Evolutionary conservation across 2,888 invertebrate genomes (phyloP), one percentile per base, ranked within the genome.

Genomic region (Leucania comma): DNA sequence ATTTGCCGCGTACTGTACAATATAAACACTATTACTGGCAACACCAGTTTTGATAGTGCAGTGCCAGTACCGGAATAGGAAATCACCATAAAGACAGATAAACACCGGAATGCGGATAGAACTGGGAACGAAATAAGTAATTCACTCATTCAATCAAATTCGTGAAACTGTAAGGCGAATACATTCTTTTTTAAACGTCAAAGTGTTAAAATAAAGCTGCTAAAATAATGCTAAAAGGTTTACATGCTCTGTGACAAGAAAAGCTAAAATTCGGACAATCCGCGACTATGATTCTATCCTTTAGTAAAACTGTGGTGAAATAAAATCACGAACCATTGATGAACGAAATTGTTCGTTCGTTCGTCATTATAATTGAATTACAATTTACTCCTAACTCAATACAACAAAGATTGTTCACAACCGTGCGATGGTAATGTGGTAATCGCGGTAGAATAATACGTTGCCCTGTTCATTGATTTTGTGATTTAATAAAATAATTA

Each of bases 401-500:
- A 3, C 22, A 58, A 58, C 35, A 58, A 38, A 14, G 3, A 54
- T 17, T 17, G 14, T 12, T n/a, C 9, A 51, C 24, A 53, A 24
- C 24, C 17, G 22, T 65, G n/a, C 2, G 14, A 32, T n/a, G n/a
- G n/a, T 4, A 29, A 29, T 29, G n/a, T 42, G 42, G 6, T 14
- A 51, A 32, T 72, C 38, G 8, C 6, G 2, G n/a, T 72, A 20
- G 20, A 38, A 14, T 38, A 29, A 1, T 22, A 35, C 22, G 3
- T 22, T 20, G 2, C 24, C 3, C 5, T 35, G 26, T 24, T 1
- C 9, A 26, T 14, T 53, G 32, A 56, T 42, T 38, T 42, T 75
- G 22, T 50, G 42, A 66, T 32, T 50, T 24, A 75, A 32, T 65
- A 26, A 46, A 68, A 35, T 9, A 46, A 75, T 72, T 51, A 72